A percentile compares a stretch with the other conserved stretches of the same genome.
phyloP scores from a whole-genome alignment of 37 sponge, comb jelly and placozoan genomes.

The Beroe ovata region DNA sequence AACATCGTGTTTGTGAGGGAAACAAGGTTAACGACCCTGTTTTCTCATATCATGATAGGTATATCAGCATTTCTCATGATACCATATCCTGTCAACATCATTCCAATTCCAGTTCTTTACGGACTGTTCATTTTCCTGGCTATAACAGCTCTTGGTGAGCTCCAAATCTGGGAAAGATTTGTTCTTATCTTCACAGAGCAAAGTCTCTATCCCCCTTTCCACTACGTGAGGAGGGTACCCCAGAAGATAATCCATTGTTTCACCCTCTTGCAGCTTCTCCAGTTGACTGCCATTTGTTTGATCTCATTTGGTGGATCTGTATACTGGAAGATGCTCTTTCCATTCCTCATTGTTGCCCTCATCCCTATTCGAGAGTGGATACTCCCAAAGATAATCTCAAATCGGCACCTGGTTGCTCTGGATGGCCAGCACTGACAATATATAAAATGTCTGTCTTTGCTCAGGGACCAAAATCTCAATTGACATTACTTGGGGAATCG shows the following conservation, averaged over 20 bases:
- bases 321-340: slow-evolving; percentile 62
- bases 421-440: slow-evolving; percentile 27
- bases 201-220: slow-evolving; percentile 61
- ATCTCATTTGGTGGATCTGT: slow-evolving; percentile 32
- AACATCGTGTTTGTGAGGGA: slow-evolving; percentile 53
- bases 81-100: slow-evolving; percentile 49
- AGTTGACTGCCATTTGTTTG: slow-evolving; percentile 39
- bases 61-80: slow-evolving; percentile 44
- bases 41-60: slow-evolving; percentile 65
- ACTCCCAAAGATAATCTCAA: slow-evolving; percentile 42
- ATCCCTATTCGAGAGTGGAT: slow-evolving; percentile 52
- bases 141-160: slow-evolving; percentile 5
- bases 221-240: slow-evolving; percentile 67
- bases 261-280: slow-evolving; percentile 45
- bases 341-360: slow-evolving; percentile 22
- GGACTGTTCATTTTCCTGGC: slow-evolving; percentile 61
- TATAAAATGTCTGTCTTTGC: too few species aligned
- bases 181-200: slow-evolving; percentile 67
- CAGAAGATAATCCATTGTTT: slow-evolving; percentile 67
- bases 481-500: too few species aligned
- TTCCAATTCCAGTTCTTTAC: slow-evolving; percentile 56
- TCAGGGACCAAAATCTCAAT: too few species aligned
- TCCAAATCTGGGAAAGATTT: slow-evolving; percentile 64
- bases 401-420: slow-evolving; percentile 29
- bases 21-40: slow-evolving; percentile 49